These are phyloP conservation scores for Lordiphosa fenestrarum DNA, from an alignment of 2,888 invertebrate species.

Conservation along the genomic window DNA sequence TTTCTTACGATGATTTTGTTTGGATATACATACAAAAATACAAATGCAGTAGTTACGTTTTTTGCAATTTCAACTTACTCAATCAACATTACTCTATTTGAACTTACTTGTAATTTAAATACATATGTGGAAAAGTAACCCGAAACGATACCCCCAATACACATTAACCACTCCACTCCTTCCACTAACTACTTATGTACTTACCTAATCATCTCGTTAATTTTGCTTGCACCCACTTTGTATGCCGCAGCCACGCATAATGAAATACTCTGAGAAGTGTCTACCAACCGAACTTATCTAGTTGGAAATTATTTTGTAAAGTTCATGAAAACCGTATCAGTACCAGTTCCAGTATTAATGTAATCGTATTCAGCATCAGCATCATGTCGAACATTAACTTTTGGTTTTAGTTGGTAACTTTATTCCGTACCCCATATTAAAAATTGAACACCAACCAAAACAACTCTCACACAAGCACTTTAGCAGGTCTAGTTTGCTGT, in stretches of 20 bases:
- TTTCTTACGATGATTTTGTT: constrained; percentile 13
- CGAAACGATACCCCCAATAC: constrained; percentile 23
- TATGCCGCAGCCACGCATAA: constrained; percentile 82
- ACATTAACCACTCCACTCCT: constrained; percentile 1
- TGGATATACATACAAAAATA: constrained; percentile 20
- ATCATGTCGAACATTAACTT: constrained; percentile 31
- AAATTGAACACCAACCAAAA: constrained; percentile 11
- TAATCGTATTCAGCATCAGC: constrained; percentile 46
- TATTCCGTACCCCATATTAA: constrained; percentile 25
- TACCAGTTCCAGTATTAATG: constrained; percentile 41
- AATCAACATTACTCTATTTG: constrained; percentile 53
- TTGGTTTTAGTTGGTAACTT: constrained; percentile 30
- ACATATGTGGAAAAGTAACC: constrained; percentile 23
- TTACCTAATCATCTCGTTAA: constrained; percentile 62
- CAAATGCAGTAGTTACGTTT: constrained; percentile 60
- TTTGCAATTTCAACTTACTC: constrained; percentile 65
- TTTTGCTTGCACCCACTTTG: constrained; percentile 81
- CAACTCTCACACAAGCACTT: constrained; percentile 29
- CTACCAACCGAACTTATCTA: too few species aligned
- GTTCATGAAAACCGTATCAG: constrained; percentile 32
- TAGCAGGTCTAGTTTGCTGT: constrained; percentile 29
- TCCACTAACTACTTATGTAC: constrained; percentile 43
- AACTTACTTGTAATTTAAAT: constrained; percentile 65
- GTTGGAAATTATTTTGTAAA: constrained; percentile 7
- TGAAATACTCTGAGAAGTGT: constrained; percentile 18